Evolutionary conservation across 2,797 vertebrate genomes (phyloP).

Genomic region (Pitangus sulphuratus): DNA sequence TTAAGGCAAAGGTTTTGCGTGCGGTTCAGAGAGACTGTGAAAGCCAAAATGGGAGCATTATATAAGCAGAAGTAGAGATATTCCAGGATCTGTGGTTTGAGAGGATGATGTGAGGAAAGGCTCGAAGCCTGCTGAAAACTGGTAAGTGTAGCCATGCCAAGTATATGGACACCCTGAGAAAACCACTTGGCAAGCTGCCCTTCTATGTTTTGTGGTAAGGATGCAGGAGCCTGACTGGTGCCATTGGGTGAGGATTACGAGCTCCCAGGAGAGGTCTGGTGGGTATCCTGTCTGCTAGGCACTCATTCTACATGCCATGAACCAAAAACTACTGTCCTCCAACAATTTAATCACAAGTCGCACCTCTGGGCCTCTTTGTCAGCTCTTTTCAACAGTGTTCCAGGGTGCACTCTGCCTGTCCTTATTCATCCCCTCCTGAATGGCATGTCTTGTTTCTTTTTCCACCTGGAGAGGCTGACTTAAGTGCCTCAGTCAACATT

Average conservation of each 20-base stretch:
- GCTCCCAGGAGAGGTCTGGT: not conserved
- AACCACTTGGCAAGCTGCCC: not conserved
- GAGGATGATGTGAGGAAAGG: not conserved
- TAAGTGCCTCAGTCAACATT: not conserved
- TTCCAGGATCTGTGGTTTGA: slow-evolving; percentile 30
- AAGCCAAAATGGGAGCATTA: slow-evolving; percentile 26
- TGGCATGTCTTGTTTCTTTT: not conserved
- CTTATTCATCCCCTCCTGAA: not conserved
- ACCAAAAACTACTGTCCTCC: not conserved
- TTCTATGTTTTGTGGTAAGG: not conserved
- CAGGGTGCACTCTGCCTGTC: not conserved
- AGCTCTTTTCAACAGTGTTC: not conserved
- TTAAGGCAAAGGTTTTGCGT: slow-evolving; percentile 15
- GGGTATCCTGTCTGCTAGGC: not conserved
- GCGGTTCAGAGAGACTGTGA: not conserved
- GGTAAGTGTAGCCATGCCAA: not conserved
- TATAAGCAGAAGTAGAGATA: slow-evolving; percentile 34
- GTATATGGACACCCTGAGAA: not conserved
- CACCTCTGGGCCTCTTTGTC: not conserved
- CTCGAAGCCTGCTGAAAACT: not conserved
- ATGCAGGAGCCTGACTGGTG: not conserved
- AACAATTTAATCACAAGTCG: not conserved
- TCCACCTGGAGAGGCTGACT: not conserved
- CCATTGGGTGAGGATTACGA: not conserved
- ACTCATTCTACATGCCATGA: not conserved